These are phyloP conservation scores for Nymphalis urticae DNA, from an alignment of 2,888 invertebrate genomes.

Conservation along the genomic window DNA sequence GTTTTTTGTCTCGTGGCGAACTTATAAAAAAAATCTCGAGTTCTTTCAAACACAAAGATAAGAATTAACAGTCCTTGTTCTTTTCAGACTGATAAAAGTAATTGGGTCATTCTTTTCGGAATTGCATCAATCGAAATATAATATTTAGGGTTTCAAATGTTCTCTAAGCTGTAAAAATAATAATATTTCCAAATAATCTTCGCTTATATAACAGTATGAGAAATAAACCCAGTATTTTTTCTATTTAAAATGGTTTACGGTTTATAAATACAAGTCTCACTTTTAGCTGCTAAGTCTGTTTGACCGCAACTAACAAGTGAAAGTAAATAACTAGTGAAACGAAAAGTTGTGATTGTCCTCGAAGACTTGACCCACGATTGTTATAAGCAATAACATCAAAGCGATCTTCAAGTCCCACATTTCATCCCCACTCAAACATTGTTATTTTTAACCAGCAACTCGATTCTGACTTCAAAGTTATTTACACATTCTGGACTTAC, in stretches of 20 bases:
- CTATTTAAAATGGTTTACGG: background rate
- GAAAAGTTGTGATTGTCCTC: background rate
- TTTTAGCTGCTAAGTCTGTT: background rate
- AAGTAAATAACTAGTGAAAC: background rate
- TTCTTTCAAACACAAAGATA: too few relatives aligned
- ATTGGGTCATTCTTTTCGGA: too few relatives aligned
- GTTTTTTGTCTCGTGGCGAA: too few relatives aligned
- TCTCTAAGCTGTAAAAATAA: too few relatives aligned
- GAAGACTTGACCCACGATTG: constrained; percentile 9
- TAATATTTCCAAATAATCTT: too few relatives aligned
- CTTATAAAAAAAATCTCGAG: too few relatives aligned
- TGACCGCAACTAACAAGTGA: background rate
- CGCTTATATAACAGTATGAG: too few relatives aligned
- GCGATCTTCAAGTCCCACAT: constrained; percentile 13
- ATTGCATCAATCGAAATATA: too few relatives aligned
- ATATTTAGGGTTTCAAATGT: too few relatives aligned
- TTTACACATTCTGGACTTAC: constrained; percentile 13
- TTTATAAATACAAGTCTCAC: background rate
- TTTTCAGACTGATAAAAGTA: too few relatives aligned
- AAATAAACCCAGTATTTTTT: background rate
- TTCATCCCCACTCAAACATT: constrained; percentile 16
- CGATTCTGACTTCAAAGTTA: constrained; percentile 7
- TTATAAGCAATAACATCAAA: constrained; percentile 17
- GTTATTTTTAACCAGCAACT: constrained; percentile 20
- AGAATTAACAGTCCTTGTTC: too few relatives aligned